These are phyloP conservation scores for Zosterops lateralis DNA, from an alignment of 2,113 vertebrate species.

Conservation along the genomic window DNA sequence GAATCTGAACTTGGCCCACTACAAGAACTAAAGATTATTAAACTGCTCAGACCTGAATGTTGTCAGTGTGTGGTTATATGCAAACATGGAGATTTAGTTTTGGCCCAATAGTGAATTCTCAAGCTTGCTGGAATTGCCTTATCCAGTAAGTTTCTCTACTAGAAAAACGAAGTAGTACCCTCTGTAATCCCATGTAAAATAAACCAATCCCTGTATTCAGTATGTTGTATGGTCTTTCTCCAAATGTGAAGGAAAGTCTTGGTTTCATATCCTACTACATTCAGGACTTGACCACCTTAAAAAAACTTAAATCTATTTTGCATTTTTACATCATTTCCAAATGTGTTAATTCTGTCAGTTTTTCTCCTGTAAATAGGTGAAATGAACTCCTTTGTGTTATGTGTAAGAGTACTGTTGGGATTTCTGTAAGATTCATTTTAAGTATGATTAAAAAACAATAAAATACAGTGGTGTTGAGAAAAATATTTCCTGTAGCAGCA, in stretches of 20 bases:
- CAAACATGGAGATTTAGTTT: background rate
- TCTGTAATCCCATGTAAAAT: background rate
- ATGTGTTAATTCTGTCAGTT: slow-evolving; percentile 17
- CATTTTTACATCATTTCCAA: slow-evolving; percentile 36
- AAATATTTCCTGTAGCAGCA: slow-evolving; percentile 68
- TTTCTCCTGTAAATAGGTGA: slow-evolving; percentile 29
- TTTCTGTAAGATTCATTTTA: slow-evolving; percentile 21
- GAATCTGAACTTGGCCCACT: background rate
- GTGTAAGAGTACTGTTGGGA: background rate
- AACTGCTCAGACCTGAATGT: background rate
- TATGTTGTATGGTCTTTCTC: background rate
- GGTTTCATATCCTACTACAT: background rate
- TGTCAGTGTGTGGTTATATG: slow-evolving; percentile 7
- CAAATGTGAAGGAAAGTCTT: background rate
- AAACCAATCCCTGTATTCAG: background rate
- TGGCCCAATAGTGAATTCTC: background rate
- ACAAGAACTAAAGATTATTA: slow-evolving; percentile 4
- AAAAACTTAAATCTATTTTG: background rate
- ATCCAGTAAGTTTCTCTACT: background rate
- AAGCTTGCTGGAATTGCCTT: background rate
- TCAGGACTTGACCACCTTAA: background rate
- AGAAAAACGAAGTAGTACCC: background rate
- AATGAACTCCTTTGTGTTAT: background rate
- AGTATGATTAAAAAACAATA: slow-evolving; percentile 31
- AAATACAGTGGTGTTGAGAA: slow-evolving; percentile 35